A percentile compares a stretch with the other conserved stretches of the same genome.
These are phyloP conservation scores for Lepidocolaptes lacrymiger DNA, from an alignment of 2,797 vertebrate genomes.

Conservation along the genomic window DNA sequence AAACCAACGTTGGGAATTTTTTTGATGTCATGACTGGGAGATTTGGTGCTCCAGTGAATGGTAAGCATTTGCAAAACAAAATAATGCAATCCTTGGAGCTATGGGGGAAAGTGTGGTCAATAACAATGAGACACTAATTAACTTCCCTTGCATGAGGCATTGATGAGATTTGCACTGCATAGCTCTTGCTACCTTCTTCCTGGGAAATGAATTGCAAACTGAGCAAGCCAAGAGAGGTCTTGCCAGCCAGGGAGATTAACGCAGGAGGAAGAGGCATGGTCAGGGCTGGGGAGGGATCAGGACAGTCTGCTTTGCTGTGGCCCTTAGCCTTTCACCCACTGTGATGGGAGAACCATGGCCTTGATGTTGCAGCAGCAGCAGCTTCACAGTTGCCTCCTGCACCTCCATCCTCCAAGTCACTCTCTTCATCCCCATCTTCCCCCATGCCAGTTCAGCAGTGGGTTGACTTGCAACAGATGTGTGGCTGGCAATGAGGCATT, in stretches of 20 bases:
- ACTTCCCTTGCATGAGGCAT: not conserved
- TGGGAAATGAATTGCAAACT: not conserved
- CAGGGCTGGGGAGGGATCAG: not conserved
- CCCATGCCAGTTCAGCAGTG: not conserved
- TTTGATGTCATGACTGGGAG: constrained; percentile 86
- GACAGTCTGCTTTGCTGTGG: not conserved
- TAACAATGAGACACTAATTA: not conserved
- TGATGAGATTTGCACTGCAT: not conserved
- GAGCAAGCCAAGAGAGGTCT: not conserved
- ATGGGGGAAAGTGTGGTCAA: not conserved
- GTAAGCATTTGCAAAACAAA: constrained; percentile 62
- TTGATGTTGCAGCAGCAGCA: not conserved
- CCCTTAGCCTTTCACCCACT: not conserved
- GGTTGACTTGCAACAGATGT: not conserved
- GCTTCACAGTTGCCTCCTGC: not conserved
- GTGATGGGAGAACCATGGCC: not conserved
- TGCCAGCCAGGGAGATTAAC: not conserved
- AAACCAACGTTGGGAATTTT: constrained; percentile 84
- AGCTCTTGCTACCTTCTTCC: not conserved
- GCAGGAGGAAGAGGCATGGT: not conserved
- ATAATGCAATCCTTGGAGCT: not conserved
- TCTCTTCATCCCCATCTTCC: not conserved
- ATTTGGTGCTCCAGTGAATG: constrained; percentile 83
- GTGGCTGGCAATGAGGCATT: not conserved
- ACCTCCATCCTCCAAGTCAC: not conserved